Evolutionary conservation across 37 sponge, comb jelly and placozoan species (phyloP), one percentile per base, ranked within the genome.

Genomic region (Ianthella basta): DNA sequence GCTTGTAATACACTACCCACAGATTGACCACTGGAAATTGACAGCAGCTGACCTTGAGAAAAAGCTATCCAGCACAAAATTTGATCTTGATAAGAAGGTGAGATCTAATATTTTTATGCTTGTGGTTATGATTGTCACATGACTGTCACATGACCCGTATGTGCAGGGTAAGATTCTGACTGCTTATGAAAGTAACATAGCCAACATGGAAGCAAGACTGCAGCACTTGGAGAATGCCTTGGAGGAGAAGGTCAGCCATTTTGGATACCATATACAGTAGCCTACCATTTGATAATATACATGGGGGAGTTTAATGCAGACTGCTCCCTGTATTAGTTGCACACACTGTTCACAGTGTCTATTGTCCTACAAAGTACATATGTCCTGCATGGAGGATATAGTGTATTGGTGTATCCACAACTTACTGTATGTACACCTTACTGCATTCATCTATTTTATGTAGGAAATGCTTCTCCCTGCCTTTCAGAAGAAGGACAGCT

Each of bases 21-120:
- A 75, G 78, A 75, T 75, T 41, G n/a, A 53, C n/a, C 78, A 75
- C 53, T 75, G 78, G 78, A 75, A 50, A 12, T 40, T 19, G 25
- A 36, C 39, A 0, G 78, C 78, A 36, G 78, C 1, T 1, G 40
- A 10, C 15, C 37, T 75, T 32, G 38, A 75, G 25, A 24, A 75
- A 3, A 39, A 75, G 25, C 54, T 75, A 50, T 75, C 78, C 18
- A 75, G 24, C n/a, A 75, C 78, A 12, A 75, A 53, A 75, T 50
- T 53, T 13, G 53, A 75, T 24, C 39, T 75, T 40, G 78, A 75
- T 50, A 75, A 75, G 10, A 75, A 50, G 78, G 78, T 75, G 29
- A 61, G 10, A 10, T 12, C 4, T 57, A 57, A 57, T 57, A 18
- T 18, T 20, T 57, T 20, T 15, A 57, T 57, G 18, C 18, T 57